Base-by-base conservation (phyloP, 1,140 invertebrate species). In the Varroa destructor region DNA sequence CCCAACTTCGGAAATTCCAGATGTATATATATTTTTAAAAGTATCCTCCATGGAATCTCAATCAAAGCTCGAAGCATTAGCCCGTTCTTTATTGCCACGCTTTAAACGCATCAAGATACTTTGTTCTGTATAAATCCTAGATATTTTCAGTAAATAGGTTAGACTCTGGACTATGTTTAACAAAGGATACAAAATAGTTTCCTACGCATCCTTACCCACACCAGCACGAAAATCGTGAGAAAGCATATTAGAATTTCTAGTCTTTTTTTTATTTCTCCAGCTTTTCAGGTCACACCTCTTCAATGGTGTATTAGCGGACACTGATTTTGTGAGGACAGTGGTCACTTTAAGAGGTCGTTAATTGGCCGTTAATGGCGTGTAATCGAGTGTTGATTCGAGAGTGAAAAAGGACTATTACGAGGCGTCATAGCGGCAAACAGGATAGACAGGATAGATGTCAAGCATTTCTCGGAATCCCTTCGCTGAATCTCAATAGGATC, bases 31-130 rank as follows among this genome's bases (percentile, higher is more conserved):
- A 36, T 77, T 75, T 55, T 79, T 40, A 80, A 70, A 40, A 79
- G n/a, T 70, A 72, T 81, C 80, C 1, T 73, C 70, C 6, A 81
- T 75, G 1, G 80, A 76, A 6, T 25, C 1, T 80, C 80, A 36
- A 76, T 61, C 70, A 76, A 81, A 70, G 76, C 80, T 3, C 80
- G 80, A 54, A 78, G 76, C 6, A 79, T 74, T 57, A 76, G 73
- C 1, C 81, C 81, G 74, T 77, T 78, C 46, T 72, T 56, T 75
- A n/a, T n/a, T 77, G 71, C 79, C 79, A 81, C 71, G 78, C 67
- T 40, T 40, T 67, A 37, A 67, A 67, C 10, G 54, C 71, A n/a
- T 67, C 40, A 4, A 5, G 40, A 56, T 14, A 72, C 76, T 78
- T 77, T 74, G 77, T 78, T 71, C 72, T 57, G 56, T 77, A 58